Evolutionary conservation across 2,888 invertebrate species (phyloP).

Genomic region (Blera fallax): DNA sequence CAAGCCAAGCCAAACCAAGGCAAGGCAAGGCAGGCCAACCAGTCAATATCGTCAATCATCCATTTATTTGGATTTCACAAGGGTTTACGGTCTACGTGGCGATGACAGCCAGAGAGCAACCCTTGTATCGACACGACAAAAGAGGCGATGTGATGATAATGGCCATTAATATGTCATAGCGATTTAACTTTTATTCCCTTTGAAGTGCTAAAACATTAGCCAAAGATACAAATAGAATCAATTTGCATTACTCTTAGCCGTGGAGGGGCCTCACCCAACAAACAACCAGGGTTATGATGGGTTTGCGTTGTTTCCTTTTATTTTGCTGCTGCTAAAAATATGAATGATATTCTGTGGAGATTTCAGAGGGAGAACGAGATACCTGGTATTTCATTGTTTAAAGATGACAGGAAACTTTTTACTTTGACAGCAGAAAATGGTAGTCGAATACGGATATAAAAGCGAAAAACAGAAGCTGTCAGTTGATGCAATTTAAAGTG

Average conservation of each 20-base stretch:
- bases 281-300: neutral
- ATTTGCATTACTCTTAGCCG: conserved; percentile 52
- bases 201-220: conserved; percentile 64
- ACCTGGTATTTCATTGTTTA: conserved; percentile 5
- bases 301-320: neutral
- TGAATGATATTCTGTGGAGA: neutral
- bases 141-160: conserved; percentile 61
- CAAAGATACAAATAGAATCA: conserved; percentile 56
- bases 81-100: conserved; percentile 53
- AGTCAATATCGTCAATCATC: conserved; percentile 69
- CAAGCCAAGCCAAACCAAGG: conserved; percentile 26
- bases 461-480: neutral
- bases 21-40: conserved; percentile 24
- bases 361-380: neutral
- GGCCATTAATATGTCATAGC: conserved; percentile 71
- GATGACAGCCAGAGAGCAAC: conserved; percentile 66
- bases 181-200: conserved; percentile 71
- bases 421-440: neutral
- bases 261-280: neutral
- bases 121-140: conserved; percentile 60
- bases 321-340: neutral
- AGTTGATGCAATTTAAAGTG: neutral
- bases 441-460: neutral
- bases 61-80: conserved; percentile 61
- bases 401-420: conserved; percentile 22